Percentiles rank a stretch among this genome's conserved stretches.
These are phyloP conservation scores for Polymixis flavicincta DNA, from an alignment of 2,888 invertebrate genomes.

Conservation along the genomic window DNA sequence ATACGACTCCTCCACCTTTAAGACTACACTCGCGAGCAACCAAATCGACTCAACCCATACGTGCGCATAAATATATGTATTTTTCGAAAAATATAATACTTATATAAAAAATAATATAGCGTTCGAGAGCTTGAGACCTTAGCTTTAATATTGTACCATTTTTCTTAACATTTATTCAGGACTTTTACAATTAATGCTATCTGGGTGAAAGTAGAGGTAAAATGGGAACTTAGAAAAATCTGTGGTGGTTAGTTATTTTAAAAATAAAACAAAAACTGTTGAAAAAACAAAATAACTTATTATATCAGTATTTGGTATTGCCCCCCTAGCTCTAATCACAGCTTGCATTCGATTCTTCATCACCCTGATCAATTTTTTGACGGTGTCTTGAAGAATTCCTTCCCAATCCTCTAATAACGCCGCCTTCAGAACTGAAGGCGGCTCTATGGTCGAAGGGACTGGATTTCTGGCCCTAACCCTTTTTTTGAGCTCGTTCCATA, in stretches of 20 bases:
- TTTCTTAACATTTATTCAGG: not conserved
- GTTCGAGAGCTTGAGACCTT: not conserved
- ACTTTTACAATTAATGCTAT: slow-evolving; percentile 4
- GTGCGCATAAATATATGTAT: not conserved
- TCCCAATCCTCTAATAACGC: not conserved
- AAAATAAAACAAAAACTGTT: not conserved
- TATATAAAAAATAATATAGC: not conserved
- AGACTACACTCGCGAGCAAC: slow-evolving; percentile 4
- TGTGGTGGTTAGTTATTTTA: not conserved
- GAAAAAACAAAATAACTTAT: not conserved
- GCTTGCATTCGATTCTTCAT: not conserved
- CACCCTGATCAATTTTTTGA: not conserved
- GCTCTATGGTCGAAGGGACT: not conserved
- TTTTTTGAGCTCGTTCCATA: not conserved
- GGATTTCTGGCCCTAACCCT: not conserved
- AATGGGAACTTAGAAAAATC: not conserved
- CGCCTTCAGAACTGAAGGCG: not conserved
- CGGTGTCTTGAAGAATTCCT: not conserved
- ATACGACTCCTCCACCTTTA: too few relatives aligned
- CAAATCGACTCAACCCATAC: not conserved
- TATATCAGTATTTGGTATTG: not conserved
- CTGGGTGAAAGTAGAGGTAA: not conserved
- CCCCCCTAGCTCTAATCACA: not conserved
- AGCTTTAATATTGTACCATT: too few relatives aligned
- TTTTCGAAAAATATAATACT: not conserved